Evolutionary conservation across 2,888 invertebrate genomes (phyloP), one percentile per base, ranked within the genome.

Genomic region (Anorthoa munda): DNA sequence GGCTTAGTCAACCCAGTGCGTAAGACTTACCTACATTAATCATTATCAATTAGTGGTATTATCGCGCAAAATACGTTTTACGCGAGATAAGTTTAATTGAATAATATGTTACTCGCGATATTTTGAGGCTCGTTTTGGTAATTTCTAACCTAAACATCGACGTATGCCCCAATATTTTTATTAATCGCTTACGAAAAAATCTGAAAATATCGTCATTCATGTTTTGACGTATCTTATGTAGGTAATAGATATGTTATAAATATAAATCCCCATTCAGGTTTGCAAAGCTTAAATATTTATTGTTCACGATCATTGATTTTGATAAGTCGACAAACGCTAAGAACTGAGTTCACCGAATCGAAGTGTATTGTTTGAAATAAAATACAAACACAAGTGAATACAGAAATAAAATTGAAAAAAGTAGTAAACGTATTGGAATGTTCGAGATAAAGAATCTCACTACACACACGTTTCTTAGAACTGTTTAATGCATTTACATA

Each of bases 371-470:
- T 60, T 69, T 48, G 31, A 26, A 60, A 61, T 58, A 59, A 73
- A 82, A 68, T 50, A 56, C 23, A 56, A 67, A 60, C 66, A 56
- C 48, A 60, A 77, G 53, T 60, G 53, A 60, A 50, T 67, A 70
- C 12, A 83, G 53, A 58, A 81, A 70, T 13, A 75, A 74, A 66
- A 21, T 46, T 7, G 21, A 67, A 64, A 75, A 65, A 46, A 58
- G 18, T 11, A 39, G 7, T 59, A 48, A 26, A 58, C 69, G 64
- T 21, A 31, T 63, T 71, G 81, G 81, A 83, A 81, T 75, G 81
- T 83, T 68, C 26, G 61, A 83, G 81, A 79, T 82, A 71, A 75
- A 79, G 51, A 59, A 71, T 55, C 69, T 58, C 12, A 48, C 55
- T 48, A 15, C 55, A 58, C 64, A 55, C 58, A 63, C 67, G 67